Percentiles rank a stretch among this genome's conserved stretches.
Evolutionary conservation across 1,140 invertebrate species (phyloP).

Genomic region (Bombus ignitus): DNA sequence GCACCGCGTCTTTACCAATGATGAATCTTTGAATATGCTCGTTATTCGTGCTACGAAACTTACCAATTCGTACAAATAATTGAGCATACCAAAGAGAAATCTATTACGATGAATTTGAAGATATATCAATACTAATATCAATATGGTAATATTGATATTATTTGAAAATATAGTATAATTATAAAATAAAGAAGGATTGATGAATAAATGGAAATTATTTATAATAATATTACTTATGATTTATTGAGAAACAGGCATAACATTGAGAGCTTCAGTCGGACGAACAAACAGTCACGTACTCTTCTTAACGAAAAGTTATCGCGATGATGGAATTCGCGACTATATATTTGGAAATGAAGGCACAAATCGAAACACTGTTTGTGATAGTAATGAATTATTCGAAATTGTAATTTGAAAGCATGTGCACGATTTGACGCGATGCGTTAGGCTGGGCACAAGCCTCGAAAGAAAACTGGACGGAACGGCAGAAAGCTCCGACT

Average conservation of each 20-base stretch:
- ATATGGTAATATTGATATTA: neutral
- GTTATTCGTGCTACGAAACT: neutral
- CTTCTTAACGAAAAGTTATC: neutral
- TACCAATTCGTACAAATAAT: neutral
- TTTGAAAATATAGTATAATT: neutral
- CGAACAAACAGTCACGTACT: neutral
- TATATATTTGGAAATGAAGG: too few relatives aligned
- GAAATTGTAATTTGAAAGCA: neutral
- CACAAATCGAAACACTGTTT: too few relatives aligned
- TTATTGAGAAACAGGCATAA: neutral
- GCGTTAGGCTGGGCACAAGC: neutral
- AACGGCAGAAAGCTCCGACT: constrained; percentile 19
- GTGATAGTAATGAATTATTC: neutral
- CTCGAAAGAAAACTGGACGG: constrained; percentile 32
- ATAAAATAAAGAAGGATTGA: neutral
- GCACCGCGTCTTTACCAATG: rapidly evolving
- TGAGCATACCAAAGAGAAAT: neutral
- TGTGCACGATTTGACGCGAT: neutral
- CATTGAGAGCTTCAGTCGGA: neutral
- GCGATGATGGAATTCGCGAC: neutral
- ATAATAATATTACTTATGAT: neutral
- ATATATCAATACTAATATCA: neutral
- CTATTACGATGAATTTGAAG: neutral
- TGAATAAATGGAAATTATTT: neutral
- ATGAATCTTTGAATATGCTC: neutral